A percentile compares a stretch with the other conserved stretches of the same genome.
Evolutionary conservation across 1,140 invertebrate species (phyloP).

Genomic region (Macrosteles quadrilineatus): DNA sequence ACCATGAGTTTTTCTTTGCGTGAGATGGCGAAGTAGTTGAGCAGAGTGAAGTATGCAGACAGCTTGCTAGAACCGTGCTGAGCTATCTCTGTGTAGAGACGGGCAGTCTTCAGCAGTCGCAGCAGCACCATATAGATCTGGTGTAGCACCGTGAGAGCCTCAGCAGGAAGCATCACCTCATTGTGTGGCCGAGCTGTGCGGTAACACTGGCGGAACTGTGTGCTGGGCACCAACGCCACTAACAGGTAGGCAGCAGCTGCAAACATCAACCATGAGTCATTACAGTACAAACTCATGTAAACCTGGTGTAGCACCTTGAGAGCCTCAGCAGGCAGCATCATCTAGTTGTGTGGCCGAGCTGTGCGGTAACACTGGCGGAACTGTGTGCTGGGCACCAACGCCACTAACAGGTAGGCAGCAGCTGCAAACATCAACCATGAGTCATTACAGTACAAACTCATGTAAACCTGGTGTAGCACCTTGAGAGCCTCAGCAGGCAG

Average conservation of each 20-base stretch:
- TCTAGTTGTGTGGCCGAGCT: constrained; percentile 55
- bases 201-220: constrained; percentile 85
- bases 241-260: constrained; percentile 81
- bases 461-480: constrained; percentile 73
- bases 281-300: constrained; percentile 67
- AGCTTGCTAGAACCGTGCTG: constrained; percentile 88
- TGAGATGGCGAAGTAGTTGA: constrained; percentile 87
- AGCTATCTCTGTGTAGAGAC: constrained; percentile 81
- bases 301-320: constrained; percentile 77
- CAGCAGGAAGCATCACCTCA: constrained; percentile 59
- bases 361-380: constrained; percentile 83
- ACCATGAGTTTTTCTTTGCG: constrained; percentile 92
- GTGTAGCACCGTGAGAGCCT: constrained; percentile 79
- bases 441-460: constrained; percentile 69
- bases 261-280: constrained; percentile 60
- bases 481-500: constrained; percentile 70
- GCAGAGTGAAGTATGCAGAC: constrained; percentile 86
- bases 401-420: constrained; percentile 82
- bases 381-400: constrained; percentile 82
- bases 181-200: constrained; percentile 59
- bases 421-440: constrained; percentile 64
- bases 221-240: constrained; percentile 84
- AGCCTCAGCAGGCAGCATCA: constrained; percentile 67
- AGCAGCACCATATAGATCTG: constrained; percentile 72
- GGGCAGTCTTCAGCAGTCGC: constrained; percentile 74